Conservation (phyloP, 2,888 invertebrate species). For the Hydriomena furcata region DNA sequence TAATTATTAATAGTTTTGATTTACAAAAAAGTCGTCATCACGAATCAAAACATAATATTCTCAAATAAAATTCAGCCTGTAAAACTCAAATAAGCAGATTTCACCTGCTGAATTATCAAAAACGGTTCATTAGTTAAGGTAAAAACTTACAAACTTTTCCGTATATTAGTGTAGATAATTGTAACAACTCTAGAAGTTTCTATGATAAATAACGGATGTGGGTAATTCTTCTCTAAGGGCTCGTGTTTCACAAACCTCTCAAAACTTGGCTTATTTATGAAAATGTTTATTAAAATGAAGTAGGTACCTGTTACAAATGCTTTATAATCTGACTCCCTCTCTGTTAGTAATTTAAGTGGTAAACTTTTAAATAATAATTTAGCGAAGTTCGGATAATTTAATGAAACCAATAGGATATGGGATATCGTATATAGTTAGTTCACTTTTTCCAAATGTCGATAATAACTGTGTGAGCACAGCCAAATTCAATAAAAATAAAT, state of each 20-base stretch:
- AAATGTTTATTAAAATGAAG: constrained; percentile 35
- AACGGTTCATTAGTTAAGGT: too few species aligned
- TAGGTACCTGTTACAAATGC: constrained; percentile 26
- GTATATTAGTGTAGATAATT: background rate
- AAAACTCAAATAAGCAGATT: too few species aligned
- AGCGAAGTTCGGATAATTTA: constrained; percentile 60
- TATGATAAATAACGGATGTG: constrained; percentile 20
- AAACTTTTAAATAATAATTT: constrained; percentile 60
- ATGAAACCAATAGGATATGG: constrained; percentile 55
- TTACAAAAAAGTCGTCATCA: too few species aligned
- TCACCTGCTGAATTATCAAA: too few species aligned
- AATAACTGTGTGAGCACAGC: too few species aligned
- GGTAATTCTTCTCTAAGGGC: constrained; percentile 35
- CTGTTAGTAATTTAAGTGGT: constrained; percentile 46
- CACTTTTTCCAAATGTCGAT: too few species aligned
- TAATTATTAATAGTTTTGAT: too few species aligned
- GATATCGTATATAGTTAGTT: constrained; percentile 7
- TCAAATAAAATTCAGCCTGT: too few species aligned
- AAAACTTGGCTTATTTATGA: constrained; percentile 31
- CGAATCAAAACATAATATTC: too few species aligned
- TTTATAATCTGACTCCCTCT: constrained; percentile 46
- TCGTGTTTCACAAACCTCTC: constrained; percentile 31
- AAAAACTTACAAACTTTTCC: too few species aligned
- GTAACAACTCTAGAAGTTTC: background rate
- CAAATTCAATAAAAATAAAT: too few species aligned